Evolutionary conservation across 92 coral and sea anemone species (phyloP).

Genomic region (Paragorgia papillata): DNA sequence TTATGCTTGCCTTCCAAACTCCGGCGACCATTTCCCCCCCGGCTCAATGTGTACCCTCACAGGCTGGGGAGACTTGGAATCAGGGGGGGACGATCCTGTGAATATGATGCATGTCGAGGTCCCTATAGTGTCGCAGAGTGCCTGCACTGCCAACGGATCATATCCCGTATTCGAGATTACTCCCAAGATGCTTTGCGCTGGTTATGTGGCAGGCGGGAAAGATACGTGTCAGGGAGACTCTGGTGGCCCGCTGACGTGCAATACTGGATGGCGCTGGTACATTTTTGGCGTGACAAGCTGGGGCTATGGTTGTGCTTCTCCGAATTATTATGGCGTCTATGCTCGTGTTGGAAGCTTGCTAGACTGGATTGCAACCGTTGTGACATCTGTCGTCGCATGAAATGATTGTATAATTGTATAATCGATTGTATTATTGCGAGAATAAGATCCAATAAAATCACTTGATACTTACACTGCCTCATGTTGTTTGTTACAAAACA

Average conservation of each 20-base stretch:
- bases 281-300: conserved; percentile 26
- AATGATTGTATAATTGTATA: background rate
- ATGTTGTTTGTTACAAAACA: too few species aligned
- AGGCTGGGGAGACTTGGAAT: conserved; percentile 82
- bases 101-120: conserved; percentile 83
- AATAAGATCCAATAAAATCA: conserved; percentile 1
- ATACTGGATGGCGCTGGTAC: background rate
- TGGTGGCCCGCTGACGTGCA: conserved; percentile 38
- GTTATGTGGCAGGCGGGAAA: conserved; percentile 26
- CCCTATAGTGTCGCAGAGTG: conserved; percentile 64
- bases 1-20: conserved; percentile 76
- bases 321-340: conserved; percentile 24
- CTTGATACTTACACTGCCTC: background rate
- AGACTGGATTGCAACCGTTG: conserved; percentile 15
- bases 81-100: conserved; percentile 67
- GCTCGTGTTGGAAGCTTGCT: conserved; percentile 3
- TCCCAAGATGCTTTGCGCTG: conserved; percentile 72
- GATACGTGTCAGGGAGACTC: conserved; percentile 42
- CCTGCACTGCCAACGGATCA: conserved; percentile 79
- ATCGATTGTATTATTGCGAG: background rate
- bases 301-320: conserved; percentile 34
- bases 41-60: conserved; percentile 74
- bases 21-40: conserved; percentile 60
- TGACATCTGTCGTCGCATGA: background rate
- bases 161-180: conserved; percentile 57